Evolutionary conservation across 2,113 vertebrate genomes (phyloP).

Genomic region (Ranitomeya imitator): DNA sequence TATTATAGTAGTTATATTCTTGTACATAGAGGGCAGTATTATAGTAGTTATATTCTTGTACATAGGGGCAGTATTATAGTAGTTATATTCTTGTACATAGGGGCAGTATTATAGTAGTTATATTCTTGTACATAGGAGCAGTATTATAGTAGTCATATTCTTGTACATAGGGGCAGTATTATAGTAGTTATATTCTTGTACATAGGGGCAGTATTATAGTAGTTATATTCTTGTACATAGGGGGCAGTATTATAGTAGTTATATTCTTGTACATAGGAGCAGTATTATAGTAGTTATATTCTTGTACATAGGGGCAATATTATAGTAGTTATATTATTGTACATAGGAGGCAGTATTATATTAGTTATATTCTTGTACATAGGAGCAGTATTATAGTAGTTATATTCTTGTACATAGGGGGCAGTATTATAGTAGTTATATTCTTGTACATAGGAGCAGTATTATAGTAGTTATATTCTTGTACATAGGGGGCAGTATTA

Average conservation of each 20-base stretch:
- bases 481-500: not conserved
- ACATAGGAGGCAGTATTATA: not conserved
- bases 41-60: slow-evolving; percentile 2
- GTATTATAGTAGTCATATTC: not conserved
- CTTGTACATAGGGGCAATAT: not conserved
- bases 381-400: not conserved
- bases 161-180: not conserved
- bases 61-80: not conserved
- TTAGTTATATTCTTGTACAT: not conserved
- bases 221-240: not conserved
- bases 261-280: not conserved
- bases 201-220: not conserved
- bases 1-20: not conserved
- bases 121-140: not conserved
- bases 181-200: not conserved
- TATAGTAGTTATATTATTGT: not conserved
- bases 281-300: not conserved
- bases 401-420: not conserved
- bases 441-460: not conserved
- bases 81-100: not conserved
- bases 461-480: not conserved
- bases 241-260: not conserved
- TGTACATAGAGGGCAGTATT: not conserved
- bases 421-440: not conserved
- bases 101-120: not conserved